phyloP scores from a whole-genome alignment of 2,113 vertebrate species.

The Panthera leo region DNA sequence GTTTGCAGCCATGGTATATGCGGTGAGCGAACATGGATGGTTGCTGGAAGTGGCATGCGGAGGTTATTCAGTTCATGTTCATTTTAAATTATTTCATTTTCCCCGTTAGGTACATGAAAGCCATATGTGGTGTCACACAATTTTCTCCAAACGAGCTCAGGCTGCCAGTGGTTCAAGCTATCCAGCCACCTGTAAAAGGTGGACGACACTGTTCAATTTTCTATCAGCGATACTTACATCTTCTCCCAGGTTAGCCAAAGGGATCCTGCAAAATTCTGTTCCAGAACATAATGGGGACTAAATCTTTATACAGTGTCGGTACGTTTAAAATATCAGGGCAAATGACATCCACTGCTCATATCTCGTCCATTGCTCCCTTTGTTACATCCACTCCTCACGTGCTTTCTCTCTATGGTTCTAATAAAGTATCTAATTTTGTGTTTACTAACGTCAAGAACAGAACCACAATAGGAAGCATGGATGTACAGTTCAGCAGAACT shows the following conservation, averaged over 20 bases:
- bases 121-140: background rate
- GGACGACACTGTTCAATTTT: background rate
- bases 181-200: background rate
- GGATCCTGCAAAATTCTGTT: background rate
- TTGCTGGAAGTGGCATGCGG: background rate
- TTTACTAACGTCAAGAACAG: background rate
- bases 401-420: background rate
- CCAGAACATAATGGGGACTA: background rate
- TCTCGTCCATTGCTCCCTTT: background rate
- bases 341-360: background rate
- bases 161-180: background rate
- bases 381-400: background rate
- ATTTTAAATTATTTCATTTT: background rate
- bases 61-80: background rate
- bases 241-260: background rate
- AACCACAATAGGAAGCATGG: background rate
- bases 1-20: background rate
- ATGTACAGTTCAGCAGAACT: rapidly evolving
- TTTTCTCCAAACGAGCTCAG: background rate
- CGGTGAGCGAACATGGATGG: background rate
- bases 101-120: background rate
- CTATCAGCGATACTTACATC: background rate
- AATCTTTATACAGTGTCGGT: background rate
- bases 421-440: background rate
- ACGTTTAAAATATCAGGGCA: background rate